These are phyloP conservation scores for Streptopelia turtur DNA, from an alignment of 2,797 vertebrate species.

Conservation along the genomic window DNA sequence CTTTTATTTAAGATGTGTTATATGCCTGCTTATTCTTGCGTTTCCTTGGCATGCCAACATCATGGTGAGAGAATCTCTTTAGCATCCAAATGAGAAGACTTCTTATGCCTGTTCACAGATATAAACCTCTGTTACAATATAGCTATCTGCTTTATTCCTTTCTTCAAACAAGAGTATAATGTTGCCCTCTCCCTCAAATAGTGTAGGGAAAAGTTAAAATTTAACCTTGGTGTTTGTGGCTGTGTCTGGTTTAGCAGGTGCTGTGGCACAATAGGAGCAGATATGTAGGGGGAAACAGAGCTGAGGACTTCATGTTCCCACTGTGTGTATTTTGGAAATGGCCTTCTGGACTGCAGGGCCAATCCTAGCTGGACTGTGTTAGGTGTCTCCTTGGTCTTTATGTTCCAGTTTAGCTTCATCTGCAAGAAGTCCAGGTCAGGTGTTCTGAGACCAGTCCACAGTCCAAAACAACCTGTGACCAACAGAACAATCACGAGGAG, in stretches of 20 bases:
- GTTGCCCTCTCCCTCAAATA: background rate
- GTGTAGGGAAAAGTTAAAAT: background rate
- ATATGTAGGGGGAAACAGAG: background rate
- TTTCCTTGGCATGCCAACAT: background rate
- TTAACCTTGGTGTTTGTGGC: background rate
- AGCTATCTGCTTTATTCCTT: background rate
- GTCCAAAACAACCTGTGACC: background rate
- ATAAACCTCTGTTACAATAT: background rate
- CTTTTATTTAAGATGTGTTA: background rate
- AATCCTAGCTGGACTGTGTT: background rate
- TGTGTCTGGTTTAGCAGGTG: background rate
- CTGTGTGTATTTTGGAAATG: background rate
- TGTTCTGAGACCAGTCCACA: background rate
- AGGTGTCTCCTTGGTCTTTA: background rate
- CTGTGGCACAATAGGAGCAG: background rate
- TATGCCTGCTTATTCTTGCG: background rate
- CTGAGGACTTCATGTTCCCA: background rate
- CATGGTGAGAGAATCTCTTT: background rate
- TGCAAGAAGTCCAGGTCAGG: background rate
- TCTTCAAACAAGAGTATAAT: background rate
- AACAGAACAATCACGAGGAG: background rate
- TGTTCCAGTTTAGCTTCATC: background rate
- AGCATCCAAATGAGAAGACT: background rate
- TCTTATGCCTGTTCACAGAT: background rate
- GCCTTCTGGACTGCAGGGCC: background rate